These are phyloP conservation scores for Cherax destructor DNA, from an alignment of 1,140 invertebrate genomes.

Conservation along the genomic window DNA sequence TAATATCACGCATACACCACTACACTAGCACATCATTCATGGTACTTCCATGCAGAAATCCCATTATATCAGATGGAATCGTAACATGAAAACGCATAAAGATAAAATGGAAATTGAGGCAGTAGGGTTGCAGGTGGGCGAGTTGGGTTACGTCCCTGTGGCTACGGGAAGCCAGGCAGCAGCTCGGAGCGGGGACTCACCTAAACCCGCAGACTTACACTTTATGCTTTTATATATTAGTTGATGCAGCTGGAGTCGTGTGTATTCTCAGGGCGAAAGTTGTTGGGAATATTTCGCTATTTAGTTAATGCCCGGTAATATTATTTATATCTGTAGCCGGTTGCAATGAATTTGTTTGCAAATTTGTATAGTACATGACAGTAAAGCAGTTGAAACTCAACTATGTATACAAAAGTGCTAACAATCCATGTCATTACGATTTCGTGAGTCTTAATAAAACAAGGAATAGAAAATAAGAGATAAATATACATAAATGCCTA, in stretches of 20 bases:
- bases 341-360: too few relatives aligned
- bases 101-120: neutral
- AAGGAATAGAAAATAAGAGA: too few relatives aligned
- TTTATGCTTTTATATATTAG: constrained; percentile 10
- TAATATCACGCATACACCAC: neutral
- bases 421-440: too few relatives aligned
- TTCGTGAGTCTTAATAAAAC: too few relatives aligned
- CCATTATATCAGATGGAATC: neutral
- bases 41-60: neutral
- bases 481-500: too few relatives aligned
- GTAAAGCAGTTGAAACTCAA: too few relatives aligned
- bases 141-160: neutral
- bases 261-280: neutral
- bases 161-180: neutral
- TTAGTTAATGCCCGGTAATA: too few relatives aligned
- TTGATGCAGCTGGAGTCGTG: neutral
- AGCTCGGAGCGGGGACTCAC: neutral
- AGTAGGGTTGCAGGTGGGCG: neutral
- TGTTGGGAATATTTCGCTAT: too few relatives aligned
- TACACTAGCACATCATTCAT: neutral
- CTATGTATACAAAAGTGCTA: too few relatives aligned
- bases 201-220: constrained; percentile 4
- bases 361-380: too few relatives aligned
- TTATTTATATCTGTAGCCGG: too few relatives aligned
- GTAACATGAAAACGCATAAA: neutral